phyloP scores from a whole-genome alignment of 2,888 invertebrate species.

The Notodonta dromedarius region DNA sequence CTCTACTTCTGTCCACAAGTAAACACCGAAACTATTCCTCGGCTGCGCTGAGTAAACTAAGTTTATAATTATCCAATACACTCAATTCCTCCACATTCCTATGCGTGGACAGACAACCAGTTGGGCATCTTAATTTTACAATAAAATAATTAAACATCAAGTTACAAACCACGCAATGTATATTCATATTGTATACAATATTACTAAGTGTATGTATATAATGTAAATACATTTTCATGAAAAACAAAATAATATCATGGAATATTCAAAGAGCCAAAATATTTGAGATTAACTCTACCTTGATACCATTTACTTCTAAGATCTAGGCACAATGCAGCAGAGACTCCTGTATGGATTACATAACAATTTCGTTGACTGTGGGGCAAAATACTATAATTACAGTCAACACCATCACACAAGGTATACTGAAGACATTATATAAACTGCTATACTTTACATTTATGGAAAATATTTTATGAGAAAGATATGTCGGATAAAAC shows the following conservation, averaged over 20 bases:
- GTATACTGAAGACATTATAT: conserved; percentile 64
- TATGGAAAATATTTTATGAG: conserved; percentile 38
- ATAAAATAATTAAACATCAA: conserved; percentile 81
- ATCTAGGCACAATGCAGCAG: conserved; percentile 85
- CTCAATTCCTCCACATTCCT: conserved; percentile 64
- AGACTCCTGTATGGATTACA: conserved; percentile 83
- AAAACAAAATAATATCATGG: conserved; percentile 84
- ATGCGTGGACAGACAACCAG: conserved; percentile 70
- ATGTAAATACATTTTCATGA: conserved; percentile 84
- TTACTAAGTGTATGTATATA: conserved; percentile 83
- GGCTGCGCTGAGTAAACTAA: conserved; percentile 48
- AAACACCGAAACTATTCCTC: conserved; percentile 44
- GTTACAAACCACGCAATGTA: conserved; percentile 84
- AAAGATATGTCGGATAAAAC: conserved; percentile 44
- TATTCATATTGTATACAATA: conserved; percentile 81
- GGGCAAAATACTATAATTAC: conserved; percentile 70
- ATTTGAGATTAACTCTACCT: conserved; percentile 84
- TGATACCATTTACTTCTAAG: conserved; percentile 84
- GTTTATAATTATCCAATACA: conserved; percentile 48
- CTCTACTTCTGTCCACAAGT: conserved; percentile 61
- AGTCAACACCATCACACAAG: conserved; percentile 74
- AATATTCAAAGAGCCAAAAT: conserved; percentile 85
- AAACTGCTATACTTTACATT: conserved; percentile 52
- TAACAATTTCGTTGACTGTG: conserved; percentile 83
- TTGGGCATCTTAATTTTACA: conserved; percentile 80